Percentiles rank a stretch among this genome's conserved stretches.
These are phyloP conservation scores for Pedetes capensis DNA, from an alignment of 2,113 vertebrate species.

Conservation along the genomic window DNA sequence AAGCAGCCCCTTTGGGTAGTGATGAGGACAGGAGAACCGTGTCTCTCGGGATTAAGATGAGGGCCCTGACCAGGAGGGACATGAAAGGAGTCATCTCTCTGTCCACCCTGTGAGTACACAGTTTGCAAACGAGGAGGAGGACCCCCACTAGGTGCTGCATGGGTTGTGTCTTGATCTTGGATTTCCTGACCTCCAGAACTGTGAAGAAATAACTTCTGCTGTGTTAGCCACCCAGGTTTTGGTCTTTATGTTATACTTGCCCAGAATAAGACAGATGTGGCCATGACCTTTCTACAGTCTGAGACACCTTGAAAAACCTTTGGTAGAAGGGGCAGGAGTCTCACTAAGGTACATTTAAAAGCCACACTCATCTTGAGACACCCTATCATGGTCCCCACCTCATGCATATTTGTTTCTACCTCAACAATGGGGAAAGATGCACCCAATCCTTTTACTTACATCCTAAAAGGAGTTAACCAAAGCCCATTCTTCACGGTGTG, in stretches of 20 bases:
- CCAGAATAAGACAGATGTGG: accelerated
- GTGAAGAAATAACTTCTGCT: too few species aligned
- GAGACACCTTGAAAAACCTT: not conserved
- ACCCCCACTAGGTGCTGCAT: too few species aligned
- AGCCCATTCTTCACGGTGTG: not conserved
- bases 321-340: not conserved
- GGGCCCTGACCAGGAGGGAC: too few species aligned
- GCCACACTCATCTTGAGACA: not conserved
- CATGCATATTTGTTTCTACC: not conserved
- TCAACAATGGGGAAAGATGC: not conserved
- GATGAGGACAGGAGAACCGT: too few species aligned
- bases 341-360: not conserved
- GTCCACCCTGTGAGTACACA: too few species aligned
- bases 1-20: not conserved
- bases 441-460: accelerated
- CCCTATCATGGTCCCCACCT: not conserved
- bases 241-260: too few species aligned
- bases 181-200: too few species aligned
- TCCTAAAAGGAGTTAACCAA: not conserved
- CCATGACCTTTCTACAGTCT: too few species aligned
- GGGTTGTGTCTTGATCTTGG: too few species aligned
- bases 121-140: too few species aligned
- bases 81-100: not conserved
- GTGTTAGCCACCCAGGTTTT: too few species aligned
- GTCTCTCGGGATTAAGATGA: too few species aligned